Conservation (phyloP, 2,797 vertebrate genomes). For the Rhinoraja longicauda region DNA sequence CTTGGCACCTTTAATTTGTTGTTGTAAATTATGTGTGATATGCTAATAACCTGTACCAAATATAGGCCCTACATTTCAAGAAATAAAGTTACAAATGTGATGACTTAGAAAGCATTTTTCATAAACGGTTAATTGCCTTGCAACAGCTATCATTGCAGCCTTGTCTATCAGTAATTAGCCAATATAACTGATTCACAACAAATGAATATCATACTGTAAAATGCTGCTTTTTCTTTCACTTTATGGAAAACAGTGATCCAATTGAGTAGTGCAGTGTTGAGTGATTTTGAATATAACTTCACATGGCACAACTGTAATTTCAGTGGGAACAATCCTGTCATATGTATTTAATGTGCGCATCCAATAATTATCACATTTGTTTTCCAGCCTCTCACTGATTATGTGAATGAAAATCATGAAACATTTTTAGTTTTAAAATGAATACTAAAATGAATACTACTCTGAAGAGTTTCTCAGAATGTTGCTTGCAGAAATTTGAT, state of each 20-base stretch:
- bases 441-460: slow-evolving; percentile 15
- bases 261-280: background rate
- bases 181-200: background rate
- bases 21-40: background rate
- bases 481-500: background rate
- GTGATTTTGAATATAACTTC: background rate
- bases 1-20: background rate
- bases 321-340: background rate
- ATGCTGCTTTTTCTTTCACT: background rate
- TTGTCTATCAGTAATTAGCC: background rate
- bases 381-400: background rate
- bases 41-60: background rate
- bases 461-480: background rate
- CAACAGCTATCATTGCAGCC: background rate
- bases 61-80: background rate
- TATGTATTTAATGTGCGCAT: background rate
- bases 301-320: background rate
- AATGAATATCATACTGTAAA: background rate
- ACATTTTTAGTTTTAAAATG: background rate
- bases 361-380: background rate
- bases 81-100: background rate
- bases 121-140: background rate
- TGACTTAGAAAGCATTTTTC: background rate
- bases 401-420: background rate
- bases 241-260: background rate